Conservation (phyloP, 2,113 vertebrate species). For the Entomyzon cyanotis region DNA sequence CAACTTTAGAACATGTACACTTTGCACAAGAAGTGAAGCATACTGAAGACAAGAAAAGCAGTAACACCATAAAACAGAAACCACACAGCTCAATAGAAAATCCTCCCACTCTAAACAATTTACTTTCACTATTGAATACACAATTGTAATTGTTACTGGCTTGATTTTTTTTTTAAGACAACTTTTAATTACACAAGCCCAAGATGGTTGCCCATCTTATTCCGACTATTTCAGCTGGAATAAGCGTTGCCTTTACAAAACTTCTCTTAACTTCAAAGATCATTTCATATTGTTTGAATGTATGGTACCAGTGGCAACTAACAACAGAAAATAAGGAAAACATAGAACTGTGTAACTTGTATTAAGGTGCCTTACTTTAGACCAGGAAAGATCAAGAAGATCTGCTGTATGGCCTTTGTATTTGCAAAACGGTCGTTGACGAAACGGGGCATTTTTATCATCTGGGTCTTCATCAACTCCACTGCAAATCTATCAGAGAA, state of each 20-base stretch:
- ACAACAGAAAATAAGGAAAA: neutral
- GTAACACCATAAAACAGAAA: neutral
- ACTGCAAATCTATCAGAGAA: slow-evolving; percentile 77
- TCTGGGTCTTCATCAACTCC: slow-evolving; percentile 90
- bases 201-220: neutral
- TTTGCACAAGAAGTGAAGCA: neutral
- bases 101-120: neutral
- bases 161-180: neutral
- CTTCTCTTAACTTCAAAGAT: neutral
- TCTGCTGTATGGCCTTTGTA: slow-evolving; percentile 99
- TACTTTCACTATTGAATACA: neutral
- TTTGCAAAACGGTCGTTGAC: slow-evolving; percentile 95
- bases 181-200: neutral
- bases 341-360: neutral
- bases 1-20: neutral
- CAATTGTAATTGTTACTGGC: neutral
- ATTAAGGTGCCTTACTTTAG: slow-evolving; percentile 83
- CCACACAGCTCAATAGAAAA: neutral
- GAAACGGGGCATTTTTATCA: slow-evolving; percentile 92
- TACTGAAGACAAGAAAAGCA: neutral
- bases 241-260: neutral
- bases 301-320: neutral
- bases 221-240: neutral
- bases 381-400: slow-evolving; percentile 98
- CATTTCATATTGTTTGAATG: neutral